phyloP scores from a whole-genome alignment of 1,140 invertebrate genomes.

The Drosophila ogumai region DNA sequence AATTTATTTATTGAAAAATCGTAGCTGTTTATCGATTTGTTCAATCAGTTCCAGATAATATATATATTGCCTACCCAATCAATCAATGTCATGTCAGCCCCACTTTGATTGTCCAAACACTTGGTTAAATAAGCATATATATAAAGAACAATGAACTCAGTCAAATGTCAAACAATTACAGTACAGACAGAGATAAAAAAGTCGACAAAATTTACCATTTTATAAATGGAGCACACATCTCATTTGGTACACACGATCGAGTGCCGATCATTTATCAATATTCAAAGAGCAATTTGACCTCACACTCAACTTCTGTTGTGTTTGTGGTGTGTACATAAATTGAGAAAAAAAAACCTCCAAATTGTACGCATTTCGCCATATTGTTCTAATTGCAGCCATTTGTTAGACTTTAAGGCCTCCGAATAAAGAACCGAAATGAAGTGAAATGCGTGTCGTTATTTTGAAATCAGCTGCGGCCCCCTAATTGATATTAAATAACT shows the following conservation, averaged over 20 bases:
- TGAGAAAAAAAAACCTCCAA: conserved; percentile 56
- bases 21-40: not conserved
- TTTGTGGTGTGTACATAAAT: conserved; percentile 54
- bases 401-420: conserved; percentile 46
- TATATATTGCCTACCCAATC: conserved; percentile 37
- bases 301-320: conserved; percentile 45
- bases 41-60: conserved; percentile 45
- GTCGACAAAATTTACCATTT: not conserved
- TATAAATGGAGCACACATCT: conserved; percentile 8
- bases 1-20: not conserved
- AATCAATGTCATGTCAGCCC: conserved; percentile 44
- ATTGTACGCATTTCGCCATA: conserved; percentile 74
- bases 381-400: conserved; percentile 81
- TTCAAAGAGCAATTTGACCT: conserved; percentile 51
- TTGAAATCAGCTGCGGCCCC: conserved; percentile 73
- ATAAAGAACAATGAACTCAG: conserved; percentile 36
- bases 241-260: conserved; percentile 38
- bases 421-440: conserved; percentile 27
- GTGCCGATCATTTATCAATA: conserved; percentile 77
- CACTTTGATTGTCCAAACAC: conserved; percentile 43
- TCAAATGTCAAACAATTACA: conserved; percentile 54
- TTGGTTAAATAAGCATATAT: conserved; percentile 39
- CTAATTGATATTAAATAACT: conserved; percentile 83
- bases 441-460: conserved; percentile 79
- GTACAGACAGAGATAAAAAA: conserved; percentile 23